These are phyloP conservation scores for Ennomos erosarius DNA, from an alignment of 2,888 invertebrate genomes.

Conservation along the genomic window DNA sequence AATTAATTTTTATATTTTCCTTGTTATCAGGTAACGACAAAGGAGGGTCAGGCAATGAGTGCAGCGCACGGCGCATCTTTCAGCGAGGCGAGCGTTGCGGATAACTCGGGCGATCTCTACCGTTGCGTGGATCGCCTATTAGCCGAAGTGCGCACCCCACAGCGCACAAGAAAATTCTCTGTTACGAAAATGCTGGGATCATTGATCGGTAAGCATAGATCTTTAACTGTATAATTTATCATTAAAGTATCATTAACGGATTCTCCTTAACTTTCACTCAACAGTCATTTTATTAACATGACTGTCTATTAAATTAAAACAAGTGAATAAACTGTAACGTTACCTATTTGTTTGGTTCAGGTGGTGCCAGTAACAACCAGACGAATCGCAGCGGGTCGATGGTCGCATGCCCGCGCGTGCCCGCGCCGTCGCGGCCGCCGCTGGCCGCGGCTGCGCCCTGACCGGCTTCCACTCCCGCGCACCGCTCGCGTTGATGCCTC, in stretches of 20 bases:
- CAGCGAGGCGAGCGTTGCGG: constrained; percentile 93
- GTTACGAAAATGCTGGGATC: constrained; percentile 93
- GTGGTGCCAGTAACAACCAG: constrained; percentile 69
- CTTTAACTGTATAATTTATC: not conserved
- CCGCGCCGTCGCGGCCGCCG: constrained; percentile 74
- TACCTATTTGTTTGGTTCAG: constrained; percentile 45
- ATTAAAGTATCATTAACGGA: constrained; percentile 1
- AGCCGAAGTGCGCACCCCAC: constrained; percentile 87
- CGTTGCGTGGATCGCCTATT: constrained; percentile 89
- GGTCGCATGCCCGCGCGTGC: constrained; percentile 88
- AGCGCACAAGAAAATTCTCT: constrained; percentile 89
- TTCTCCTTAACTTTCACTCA: not conserved
- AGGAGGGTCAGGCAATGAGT: constrained; percentile 89
- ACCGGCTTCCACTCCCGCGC: constrained; percentile 70
- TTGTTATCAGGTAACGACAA: constrained; percentile 86
- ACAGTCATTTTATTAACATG: too few species aligned
- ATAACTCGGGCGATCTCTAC: constrained; percentile 90
- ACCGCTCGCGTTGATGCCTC: constrained; percentile 76
- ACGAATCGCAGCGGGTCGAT: constrained; percentile 75
- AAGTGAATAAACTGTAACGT: not conserved
- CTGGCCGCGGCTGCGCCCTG: constrained; percentile 81
- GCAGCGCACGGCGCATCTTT: constrained; percentile 89
- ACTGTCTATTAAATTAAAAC: not conserved
- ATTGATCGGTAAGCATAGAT: constrained; percentile 82
- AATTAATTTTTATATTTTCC: not conserved